Conservation (phyloP, 2,888 invertebrate genomes). For the Eupithecia exiguata region DNA sequence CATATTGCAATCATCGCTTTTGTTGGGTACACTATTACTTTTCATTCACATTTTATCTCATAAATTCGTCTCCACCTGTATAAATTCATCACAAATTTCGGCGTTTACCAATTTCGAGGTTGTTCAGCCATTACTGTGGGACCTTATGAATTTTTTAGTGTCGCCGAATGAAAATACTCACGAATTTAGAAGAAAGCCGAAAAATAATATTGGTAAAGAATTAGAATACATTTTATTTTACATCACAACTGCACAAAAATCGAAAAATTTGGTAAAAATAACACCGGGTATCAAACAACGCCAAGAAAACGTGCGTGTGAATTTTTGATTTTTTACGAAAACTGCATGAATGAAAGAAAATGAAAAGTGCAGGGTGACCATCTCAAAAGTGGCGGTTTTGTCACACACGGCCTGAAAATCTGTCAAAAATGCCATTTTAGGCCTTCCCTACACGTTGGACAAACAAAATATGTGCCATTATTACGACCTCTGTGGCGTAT, state of each 20-base stretch:
- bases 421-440: too few relatives aligned
- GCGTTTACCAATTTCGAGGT: slow-evolving; percentile 58
- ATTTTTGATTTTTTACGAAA: slow-evolving; percentile 32
- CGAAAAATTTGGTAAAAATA: slow-evolving; percentile 68
- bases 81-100: slow-evolving; percentile 41
- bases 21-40: slow-evolving; percentile 24
- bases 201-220: slow-evolving; percentile 60
- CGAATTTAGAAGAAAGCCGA: slow-evolving; percentile 62
- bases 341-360: slow-evolving; percentile 11
- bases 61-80: slow-evolving; percentile 35
- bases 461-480: too few relatives aligned
- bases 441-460: too few relatives aligned
- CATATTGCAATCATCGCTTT: slow-evolving; percentile 25
- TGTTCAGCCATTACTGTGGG: slow-evolving; percentile 61
- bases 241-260: slow-evolving; percentile 66
- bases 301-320: slow-evolving; percentile 79
- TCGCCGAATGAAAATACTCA: slow-evolving; percentile 58
- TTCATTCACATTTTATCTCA: slow-evolving; percentile 38
- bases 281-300: slow-evolving; percentile 80
- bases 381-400: too few relatives aligned
- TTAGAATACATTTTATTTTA: slow-evolving; percentile 71
- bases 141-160: slow-evolving; percentile 27
- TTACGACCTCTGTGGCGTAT: too few relatives aligned
- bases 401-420: too few relatives aligned
- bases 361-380: too few relatives aligned